phyloP scores from a whole-genome alignment of 2,888 invertebrate genomes.

The Archips xylosteana region DNA sequence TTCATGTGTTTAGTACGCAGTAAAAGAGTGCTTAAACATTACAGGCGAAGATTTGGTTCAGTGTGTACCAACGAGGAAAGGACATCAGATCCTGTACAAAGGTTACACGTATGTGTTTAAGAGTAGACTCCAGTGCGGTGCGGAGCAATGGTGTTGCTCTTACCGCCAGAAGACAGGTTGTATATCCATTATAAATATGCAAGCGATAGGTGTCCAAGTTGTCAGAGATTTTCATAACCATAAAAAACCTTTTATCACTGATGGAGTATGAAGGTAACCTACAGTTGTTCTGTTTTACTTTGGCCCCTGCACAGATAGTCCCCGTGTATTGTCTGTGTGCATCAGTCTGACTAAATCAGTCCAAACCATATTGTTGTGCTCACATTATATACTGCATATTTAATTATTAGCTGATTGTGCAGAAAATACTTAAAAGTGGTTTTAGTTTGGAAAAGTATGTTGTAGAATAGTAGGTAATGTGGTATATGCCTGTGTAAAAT shows the following conservation, averaged over 20 bases:
- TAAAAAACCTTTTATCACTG: conserved; percentile 77
- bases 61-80: conserved; percentile 79
- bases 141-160: conserved; percentile 80
- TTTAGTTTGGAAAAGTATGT: neutral
- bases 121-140: conserved; percentile 76
- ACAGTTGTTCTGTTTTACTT: too few relatives aligned
- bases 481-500: too few relatives aligned
- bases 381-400: neutral
- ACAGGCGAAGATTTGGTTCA: conserved; percentile 78
- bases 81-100: conserved; percentile 77
- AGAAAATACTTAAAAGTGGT: neutral
- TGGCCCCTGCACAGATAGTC: too few relatives aligned
- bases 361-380: neutral
- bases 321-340: too few relatives aligned
- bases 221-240: conserved; percentile 80
- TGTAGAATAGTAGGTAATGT: neutral
- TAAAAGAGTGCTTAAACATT: conserved; percentile 51
- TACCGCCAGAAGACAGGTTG: conserved; percentile 80
- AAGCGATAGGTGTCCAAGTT: conserved; percentile 75
- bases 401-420: neutral
- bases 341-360: neutral
- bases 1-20: neutral
- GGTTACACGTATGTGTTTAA: conserved; percentile 80
- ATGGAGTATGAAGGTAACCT: conserved; percentile 44
- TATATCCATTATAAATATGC: conserved; percentile 80